Percentiles rank a stretch among this genome's conserved stretches.
These are phyloP conservation scores for Agrypnia vestita DNA, from an alignment of 1,140 invertebrate genomes.

Conservation along the genomic window DNA sequence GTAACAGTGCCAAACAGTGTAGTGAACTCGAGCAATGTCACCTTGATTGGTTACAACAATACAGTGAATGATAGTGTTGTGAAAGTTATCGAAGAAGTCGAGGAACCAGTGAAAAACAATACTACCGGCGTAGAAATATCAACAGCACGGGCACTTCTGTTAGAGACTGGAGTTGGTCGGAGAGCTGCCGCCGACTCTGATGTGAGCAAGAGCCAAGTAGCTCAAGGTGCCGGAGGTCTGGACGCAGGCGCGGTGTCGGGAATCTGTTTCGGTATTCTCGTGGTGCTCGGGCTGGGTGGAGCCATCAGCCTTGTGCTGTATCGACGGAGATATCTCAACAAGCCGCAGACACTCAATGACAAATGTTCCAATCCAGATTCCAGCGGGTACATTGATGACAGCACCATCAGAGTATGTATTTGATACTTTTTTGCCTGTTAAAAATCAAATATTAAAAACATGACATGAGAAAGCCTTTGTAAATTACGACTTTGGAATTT, in stretches of 20 bases:
- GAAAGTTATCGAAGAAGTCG: neutral
- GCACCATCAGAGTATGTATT: conserved; percentile 84
- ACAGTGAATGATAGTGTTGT: conserved; percentile 36
- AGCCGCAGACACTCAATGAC: conserved; percentile 85
- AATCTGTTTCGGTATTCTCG: conserved; percentile 80
- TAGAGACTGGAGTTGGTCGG: conserved; percentile 53
- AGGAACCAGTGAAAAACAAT: conserved; percentile 3
- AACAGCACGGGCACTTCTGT: conserved; percentile 52
- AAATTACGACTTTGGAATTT: too few species aligned
- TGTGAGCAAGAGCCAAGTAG: conserved; percentile 11
- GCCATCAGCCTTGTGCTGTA: conserved; percentile 84
- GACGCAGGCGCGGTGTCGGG: conserved; percentile 82
- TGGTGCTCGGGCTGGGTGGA: conserved; percentile 78
- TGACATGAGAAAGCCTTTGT: too few species aligned
- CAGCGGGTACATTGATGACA: conserved; percentile 91
- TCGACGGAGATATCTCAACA: conserved; percentile 83
- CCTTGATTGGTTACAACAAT: conserved; percentile 10
- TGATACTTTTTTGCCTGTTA: conserved; percentile 63
- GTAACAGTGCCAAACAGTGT: conserved; percentile 8
- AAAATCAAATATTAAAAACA: conserved; percentile 46
- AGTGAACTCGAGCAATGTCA: conserved; percentile 18
- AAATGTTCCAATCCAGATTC: conserved; percentile 90
- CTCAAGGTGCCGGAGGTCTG: conserved; percentile 63
- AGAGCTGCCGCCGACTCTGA: conserved; percentile 43
- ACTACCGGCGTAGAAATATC: conserved; percentile 47